Conservation (phyloP, 2,113 vertebrate genomes). For the Passer montanus region DNA sequence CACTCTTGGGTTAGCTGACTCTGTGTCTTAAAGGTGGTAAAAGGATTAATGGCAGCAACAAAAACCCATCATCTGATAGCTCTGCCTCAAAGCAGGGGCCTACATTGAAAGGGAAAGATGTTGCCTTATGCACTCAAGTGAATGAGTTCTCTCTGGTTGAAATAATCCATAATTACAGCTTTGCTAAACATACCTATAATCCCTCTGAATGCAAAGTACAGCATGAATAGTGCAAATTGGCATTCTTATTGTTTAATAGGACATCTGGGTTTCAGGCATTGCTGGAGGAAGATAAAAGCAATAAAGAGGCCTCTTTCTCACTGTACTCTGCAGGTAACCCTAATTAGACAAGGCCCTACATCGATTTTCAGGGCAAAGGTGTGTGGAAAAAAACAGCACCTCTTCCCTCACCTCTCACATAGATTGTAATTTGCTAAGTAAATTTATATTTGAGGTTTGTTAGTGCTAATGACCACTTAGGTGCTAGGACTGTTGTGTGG, state of each 20-base stretch:
- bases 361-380: not conserved
- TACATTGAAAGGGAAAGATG: not conserved
- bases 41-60: not conserved
- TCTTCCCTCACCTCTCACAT: not conserved
- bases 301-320: not conserved
- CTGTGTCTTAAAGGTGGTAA: constrained; percentile 58
- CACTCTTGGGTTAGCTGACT: constrained; percentile 71
- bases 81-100: not conserved
- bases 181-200: not conserved
- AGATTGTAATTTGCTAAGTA: not conserved
- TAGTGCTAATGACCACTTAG: not conserved
- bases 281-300: not conserved
- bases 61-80: not conserved
- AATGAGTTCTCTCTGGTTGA: not conserved
- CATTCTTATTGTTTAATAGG: not conserved
- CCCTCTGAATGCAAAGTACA: not conserved
- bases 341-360: not conserved
- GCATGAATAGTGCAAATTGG: not conserved
- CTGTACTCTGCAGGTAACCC: not conserved
- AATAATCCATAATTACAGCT: not conserved
- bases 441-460: not conserved
- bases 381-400: not conserved
- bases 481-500: not conserved
- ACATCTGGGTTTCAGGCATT: not conserved
- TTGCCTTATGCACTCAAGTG: not conserved